These are phyloP conservation scores for Solenopsis invicta DNA, from an alignment of 1,140 invertebrate species.

Conservation along the genomic window DNA sequence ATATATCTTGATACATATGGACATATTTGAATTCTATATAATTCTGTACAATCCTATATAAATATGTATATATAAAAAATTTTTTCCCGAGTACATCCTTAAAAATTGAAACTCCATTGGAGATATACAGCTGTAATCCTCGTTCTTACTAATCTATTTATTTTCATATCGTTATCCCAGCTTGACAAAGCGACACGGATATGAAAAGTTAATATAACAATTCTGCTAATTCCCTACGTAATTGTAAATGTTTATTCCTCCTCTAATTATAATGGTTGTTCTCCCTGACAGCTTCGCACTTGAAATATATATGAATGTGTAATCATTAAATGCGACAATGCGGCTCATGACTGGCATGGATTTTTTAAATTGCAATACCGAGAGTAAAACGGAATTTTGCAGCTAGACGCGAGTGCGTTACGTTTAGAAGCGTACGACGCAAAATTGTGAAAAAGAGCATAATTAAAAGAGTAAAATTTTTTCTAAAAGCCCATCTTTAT, in stretches of 20 bases:
- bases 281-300: neutral
- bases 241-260: constrained; percentile 16
- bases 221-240: neutral
- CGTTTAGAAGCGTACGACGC: neutral
- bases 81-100: too few relatives aligned
- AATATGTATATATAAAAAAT: too few relatives aligned
- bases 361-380: neutral
- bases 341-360: neutral
- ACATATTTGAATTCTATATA: too few relatives aligned
- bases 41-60: too few relatives aligned
- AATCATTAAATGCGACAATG: neutral
- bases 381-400: neutral
- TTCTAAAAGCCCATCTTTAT: neutral
- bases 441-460: neutral
- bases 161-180: constrained; percentile 4
- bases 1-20: too few relatives aligned
- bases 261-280: neutral
- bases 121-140: neutral
- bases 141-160: neutral
- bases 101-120: neutral
- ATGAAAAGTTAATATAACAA: constrained; percentile 5
- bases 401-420: neutral
- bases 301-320: neutral
- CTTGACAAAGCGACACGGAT: neutral
- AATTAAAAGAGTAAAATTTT: constrained; percentile 12